phyloP scores from a whole-genome alignment of 2,797 vertebrate genomes.

The Phataginus tricuspis region DNA sequence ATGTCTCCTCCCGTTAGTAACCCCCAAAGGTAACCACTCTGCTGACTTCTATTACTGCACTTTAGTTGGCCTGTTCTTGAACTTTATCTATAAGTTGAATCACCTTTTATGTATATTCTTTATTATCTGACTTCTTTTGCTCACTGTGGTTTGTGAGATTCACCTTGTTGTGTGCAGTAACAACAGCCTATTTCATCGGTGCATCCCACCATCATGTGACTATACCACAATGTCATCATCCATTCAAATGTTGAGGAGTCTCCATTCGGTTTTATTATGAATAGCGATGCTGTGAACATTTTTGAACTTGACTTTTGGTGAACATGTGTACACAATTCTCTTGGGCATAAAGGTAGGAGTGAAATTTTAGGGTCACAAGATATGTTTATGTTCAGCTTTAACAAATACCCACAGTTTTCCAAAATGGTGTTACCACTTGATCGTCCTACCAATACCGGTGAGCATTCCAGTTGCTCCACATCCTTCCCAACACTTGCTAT shows the following conservation, averaged over 20 bases:
- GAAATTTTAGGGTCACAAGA: background rate
- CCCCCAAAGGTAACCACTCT: no score
- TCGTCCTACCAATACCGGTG: background rate
- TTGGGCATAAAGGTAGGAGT: background rate
- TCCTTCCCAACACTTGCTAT: rapidly evolving
- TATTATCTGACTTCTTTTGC: no score
- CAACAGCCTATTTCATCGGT: background rate
- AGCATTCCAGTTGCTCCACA: rapidly evolving
- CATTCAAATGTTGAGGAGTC: background rate
- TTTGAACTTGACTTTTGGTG: background rate
- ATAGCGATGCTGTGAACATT: background rate
- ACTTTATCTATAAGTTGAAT: background rate
- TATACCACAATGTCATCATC: rapidly evolving
- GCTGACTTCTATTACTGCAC: background rate
- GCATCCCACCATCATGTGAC: rapidly evolving
- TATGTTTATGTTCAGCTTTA: background rate
- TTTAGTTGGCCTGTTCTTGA: background rate
- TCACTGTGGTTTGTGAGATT: background rate
- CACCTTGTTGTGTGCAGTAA: rapidly evolving
- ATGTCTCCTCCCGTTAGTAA: background rate
- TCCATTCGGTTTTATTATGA: background rate
- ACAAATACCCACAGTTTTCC: background rate
- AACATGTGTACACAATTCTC: background rate
- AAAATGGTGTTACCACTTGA: background rate
- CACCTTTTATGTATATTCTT: no score